Evolutionary conservation across 2,797 vertebrate genomes (phyloP).

Genomic region (Linurgus olivaceus): DNA sequence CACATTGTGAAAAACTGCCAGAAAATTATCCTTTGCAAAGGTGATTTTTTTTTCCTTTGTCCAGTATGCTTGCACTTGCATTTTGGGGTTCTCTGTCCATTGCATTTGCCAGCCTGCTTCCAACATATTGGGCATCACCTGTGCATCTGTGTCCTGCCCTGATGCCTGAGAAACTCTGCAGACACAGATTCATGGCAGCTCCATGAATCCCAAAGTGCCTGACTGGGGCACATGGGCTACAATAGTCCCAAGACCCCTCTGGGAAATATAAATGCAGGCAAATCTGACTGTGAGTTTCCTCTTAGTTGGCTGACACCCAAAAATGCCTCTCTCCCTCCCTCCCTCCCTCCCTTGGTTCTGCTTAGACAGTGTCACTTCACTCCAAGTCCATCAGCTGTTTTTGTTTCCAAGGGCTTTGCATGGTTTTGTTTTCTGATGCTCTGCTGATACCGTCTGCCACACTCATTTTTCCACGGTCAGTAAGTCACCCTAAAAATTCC

Average conservation of each 20-base stretch:
- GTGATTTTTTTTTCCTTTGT: background rate
- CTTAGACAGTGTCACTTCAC: background rate
- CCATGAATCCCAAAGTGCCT: rapidly evolving
- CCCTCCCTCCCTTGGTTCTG: background rate
- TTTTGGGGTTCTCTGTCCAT: background rate
- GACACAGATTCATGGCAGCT: background rate
- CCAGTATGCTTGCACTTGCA: rapidly evolving
- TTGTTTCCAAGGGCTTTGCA: slow-evolving; percentile 8
- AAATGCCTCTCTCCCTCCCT: background rate
- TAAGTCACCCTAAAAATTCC: slow-evolving; percentile 59
- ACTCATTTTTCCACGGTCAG: slow-evolving; percentile 25
- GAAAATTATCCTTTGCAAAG: background rate
- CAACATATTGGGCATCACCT: rapidly evolving
- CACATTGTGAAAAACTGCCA: background rate
- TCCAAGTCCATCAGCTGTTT: slow-evolving; percentile 50
- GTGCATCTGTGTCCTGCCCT: background rate
- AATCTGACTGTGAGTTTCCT: background rate
- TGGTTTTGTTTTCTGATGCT: slow-evolving; percentile 24
- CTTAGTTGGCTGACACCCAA: background rate
- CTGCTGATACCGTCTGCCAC: background rate
- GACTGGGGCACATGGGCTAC: background rate
- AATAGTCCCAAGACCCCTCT: background rate
- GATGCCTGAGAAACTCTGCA: background rate
- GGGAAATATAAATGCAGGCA: background rate
- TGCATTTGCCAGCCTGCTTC: background rate